Percentiles rank a stretch among this genome's conserved stretches.
Conservation (phyloP, 2,888 invertebrate species). For the Drosophila suboccidentalis region DNA sequence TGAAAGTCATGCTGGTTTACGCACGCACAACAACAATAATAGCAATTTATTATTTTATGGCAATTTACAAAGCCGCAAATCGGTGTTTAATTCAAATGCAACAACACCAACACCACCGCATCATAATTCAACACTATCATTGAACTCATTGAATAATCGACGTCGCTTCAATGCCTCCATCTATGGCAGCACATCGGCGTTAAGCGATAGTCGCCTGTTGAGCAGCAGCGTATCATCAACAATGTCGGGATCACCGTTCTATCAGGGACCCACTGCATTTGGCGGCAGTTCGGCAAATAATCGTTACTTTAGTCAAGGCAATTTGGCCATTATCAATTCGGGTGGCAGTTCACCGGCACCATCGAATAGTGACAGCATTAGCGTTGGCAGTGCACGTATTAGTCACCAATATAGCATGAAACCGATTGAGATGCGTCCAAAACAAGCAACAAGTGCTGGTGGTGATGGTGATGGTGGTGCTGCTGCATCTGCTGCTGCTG, state of each 20-base stretch:
- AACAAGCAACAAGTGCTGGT: neutral
- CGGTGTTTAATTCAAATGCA: conserved; percentile 73
- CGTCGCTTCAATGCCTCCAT: conserved; percentile 84
- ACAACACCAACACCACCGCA: conserved; percentile 32
- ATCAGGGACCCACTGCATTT: conserved; percentile 90
- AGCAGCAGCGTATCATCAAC: conserved; percentile 43
- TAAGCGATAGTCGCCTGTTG: conserved; percentile 84
- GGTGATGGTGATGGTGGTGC: neutral
- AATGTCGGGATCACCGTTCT: conserved; percentile 87
- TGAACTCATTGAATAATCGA: conserved; percentile 83
- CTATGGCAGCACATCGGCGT: conserved; percentile 85
- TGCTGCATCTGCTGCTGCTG: neutral
- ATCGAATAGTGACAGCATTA: conserved; percentile 68
- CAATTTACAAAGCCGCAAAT: conserved; percentile 85
- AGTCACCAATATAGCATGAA: conserved; percentile 32
- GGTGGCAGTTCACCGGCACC: conserved; percentile 61
- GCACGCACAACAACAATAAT: conserved; percentile 26
- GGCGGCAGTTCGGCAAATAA: conserved; percentile 90
- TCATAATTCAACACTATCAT: conserved; percentile 84
- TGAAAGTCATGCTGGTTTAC: conserved; percentile 42
- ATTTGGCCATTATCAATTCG: conserved; percentile 75
- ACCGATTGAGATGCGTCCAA: conserved; percentile 49
- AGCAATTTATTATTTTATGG: conserved; percentile 80
- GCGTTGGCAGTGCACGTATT: conserved; percentile 7
- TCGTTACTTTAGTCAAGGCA: conserved; percentile 69